phyloP scores from a whole-genome alignment of 1,140 invertebrate species.

The Zophobas atratus region DNA sequence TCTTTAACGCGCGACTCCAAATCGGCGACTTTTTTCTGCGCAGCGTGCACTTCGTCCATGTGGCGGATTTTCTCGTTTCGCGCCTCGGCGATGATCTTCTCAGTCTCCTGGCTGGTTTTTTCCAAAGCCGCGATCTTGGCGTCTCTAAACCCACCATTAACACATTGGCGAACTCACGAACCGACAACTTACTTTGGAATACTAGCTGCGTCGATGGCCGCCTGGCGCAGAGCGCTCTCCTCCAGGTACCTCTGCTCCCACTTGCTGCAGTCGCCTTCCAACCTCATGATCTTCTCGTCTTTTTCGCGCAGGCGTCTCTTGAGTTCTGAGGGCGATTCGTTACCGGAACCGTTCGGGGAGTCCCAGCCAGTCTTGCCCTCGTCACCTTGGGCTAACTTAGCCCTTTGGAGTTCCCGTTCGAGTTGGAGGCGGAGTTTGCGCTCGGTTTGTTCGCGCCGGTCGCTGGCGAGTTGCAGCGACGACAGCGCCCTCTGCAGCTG shows the following conservation, averaged over 20 bases:
- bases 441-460: conserved; percentile 89
- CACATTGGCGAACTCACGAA: neutral
- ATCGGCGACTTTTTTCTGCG: conserved; percentile 87
- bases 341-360: conserved; percentile 66
- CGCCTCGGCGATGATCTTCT: conserved; percentile 89
- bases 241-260: conserved; percentile 92
- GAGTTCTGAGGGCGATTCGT: conserved; percentile 76
- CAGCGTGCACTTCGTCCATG: conserved; percentile 88
- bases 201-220: conserved; percentile 87
- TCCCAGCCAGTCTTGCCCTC: conserved; percentile 58
- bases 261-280: conserved; percentile 88
- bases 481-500: conserved; percentile 87
- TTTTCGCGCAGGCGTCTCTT: conserved; percentile 80
- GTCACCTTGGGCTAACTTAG: conserved; percentile 63
- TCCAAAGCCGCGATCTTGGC: conserved; percentile 89
- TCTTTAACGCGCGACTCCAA: conserved; percentile 88
- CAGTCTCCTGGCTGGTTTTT: conserved; percentile 89
- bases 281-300: conserved; percentile 85
- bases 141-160: conserved; percentile 73
- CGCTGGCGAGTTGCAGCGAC: conserved; percentile 87
- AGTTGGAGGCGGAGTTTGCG: conserved; percentile 84
- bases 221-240: conserved; percentile 86
- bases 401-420: conserved; percentile 84
- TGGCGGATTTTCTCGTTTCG: conserved; percentile 89
- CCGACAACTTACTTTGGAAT: conserved; percentile 80